Percentiles rank a stretch among this genome's conserved stretches.
These are phyloP conservation scores for Gavialis gangeticus DNA, from an alignment of 2,113 vertebrate genomes.

Conservation along the genomic window DNA sequence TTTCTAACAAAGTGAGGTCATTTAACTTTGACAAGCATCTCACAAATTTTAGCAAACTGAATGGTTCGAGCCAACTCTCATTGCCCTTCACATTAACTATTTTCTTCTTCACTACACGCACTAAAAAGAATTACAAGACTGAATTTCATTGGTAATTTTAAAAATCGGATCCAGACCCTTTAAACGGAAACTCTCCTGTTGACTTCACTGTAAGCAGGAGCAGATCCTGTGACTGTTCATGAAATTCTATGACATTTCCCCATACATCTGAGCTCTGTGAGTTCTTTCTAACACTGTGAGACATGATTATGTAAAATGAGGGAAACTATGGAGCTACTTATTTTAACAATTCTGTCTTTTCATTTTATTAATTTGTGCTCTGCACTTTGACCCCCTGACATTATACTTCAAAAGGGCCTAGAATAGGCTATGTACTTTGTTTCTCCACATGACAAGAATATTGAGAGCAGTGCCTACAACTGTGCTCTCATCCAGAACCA, in stretches of 20 bases:
- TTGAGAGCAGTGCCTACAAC: background rate
- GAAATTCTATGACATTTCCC: background rate
- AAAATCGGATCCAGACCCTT: background rate
- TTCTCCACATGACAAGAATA: background rate
- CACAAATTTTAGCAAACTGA: background rate
- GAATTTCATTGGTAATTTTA: background rate
- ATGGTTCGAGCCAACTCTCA: background rate
- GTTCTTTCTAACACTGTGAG: background rate
- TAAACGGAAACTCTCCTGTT: background rate
- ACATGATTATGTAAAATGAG: background rate
- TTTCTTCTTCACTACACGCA: background rate
- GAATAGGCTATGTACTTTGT: accelerated
- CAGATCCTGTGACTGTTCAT: background rate
- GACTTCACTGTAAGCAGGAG: background rate
- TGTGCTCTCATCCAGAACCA: background rate
- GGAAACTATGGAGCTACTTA: background rate
- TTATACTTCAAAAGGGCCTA: background rate
- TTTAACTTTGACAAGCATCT: background rate
- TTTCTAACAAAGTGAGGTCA: background rate
- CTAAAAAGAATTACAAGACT: background rate
- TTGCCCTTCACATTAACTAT: background rate
- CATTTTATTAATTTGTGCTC: background rate
- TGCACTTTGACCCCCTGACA: background rate
- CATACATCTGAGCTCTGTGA: background rate
- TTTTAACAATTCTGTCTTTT: background rate